Evolutionary conservation across 2,797 vertebrate genomes (phyloP).

Genomic region (Denticeps clupeoides): DNA sequence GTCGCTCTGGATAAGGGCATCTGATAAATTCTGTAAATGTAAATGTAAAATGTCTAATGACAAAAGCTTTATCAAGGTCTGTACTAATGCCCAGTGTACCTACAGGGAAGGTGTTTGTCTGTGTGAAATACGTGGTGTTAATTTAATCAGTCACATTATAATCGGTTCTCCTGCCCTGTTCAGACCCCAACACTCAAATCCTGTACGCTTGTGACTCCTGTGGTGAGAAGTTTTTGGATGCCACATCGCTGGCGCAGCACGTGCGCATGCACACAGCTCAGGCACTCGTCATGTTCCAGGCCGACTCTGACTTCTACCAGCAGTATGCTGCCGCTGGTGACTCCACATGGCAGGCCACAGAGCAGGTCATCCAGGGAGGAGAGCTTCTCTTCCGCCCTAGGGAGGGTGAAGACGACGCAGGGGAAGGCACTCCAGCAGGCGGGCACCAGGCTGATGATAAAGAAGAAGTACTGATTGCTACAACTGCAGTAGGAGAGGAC

Average conservation of each 20-base stretch:
- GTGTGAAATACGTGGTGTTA: too few relatives aligned
- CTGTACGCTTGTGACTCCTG: constrained; percentile 94
- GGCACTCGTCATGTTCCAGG: constrained; percentile 96
- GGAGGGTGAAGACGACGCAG: constrained; percentile 38
- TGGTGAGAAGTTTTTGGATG: constrained; percentile 91
- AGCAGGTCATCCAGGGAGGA: constrained; percentile 76
- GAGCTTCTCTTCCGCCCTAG: constrained; percentile 73
- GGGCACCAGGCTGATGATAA: too few relatives aligned
- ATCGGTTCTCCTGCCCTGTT: neutral
- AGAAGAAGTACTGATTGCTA: too few relatives aligned
- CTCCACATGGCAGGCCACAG: constrained; percentile 68
- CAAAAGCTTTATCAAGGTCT: too few relatives aligned
- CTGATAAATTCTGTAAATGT: too few relatives aligned
- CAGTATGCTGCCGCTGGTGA: constrained; percentile 61
- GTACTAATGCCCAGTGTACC: too few relatives aligned
- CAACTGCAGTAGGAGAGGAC: neutral
- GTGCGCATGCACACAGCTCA: constrained; percentile 96
- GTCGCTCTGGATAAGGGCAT: too few relatives aligned
- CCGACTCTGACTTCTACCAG: constrained; percentile 91
- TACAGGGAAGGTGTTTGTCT: too few relatives aligned
- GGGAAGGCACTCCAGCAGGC: constrained; percentile 12
- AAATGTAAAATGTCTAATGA: too few relatives aligned
- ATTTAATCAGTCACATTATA: too few relatives aligned
- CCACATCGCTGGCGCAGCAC: constrained; percentile 85
- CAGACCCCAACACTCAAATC: constrained; percentile 96